Evolutionary conservation across 1,140 invertebrate genomes (phyloP).

Genomic region (Cotesia glomerata): DNA sequence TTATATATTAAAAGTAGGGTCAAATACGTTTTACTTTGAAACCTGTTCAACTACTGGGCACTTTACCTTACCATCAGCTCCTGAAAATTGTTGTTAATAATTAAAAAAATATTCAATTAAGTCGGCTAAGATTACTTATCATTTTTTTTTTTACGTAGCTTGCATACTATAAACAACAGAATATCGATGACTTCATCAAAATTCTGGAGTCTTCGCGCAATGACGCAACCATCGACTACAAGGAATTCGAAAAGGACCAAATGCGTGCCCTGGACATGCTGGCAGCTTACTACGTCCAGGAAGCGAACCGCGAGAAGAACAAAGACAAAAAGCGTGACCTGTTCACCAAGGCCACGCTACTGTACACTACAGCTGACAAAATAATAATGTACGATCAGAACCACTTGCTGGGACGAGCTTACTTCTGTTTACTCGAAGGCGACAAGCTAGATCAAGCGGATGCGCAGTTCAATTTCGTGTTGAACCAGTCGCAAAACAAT

Average conservation of each 20-base stretch:
- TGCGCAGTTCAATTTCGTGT: constrained; percentile 99
- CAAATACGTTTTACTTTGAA: no score
- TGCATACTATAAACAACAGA: constrained; percentile 95
- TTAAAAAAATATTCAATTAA: no score
- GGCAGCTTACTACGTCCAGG: constrained; percentile 97
- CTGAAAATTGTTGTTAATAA: no score
- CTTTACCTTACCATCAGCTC: no score
- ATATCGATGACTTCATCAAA: constrained; percentile 91
- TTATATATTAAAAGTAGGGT: no score
- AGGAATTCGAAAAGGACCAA: constrained; percentile 94
- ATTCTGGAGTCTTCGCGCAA: constrained; percentile 87
- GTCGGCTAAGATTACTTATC: no score
- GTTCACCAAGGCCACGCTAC: constrained; percentile 94
- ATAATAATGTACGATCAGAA: constrained; percentile 99
- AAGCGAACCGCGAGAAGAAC: constrained; percentile 93
- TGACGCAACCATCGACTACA: constrained; percentile 88
- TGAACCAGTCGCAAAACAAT: constrained; percentile 94
- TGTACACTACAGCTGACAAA: constrained; percentile 98
- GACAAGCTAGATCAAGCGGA: constrained; percentile 99
- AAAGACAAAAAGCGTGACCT: constrained; percentile 95
- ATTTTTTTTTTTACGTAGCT: constrained; percentile 66
- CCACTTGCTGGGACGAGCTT: constrained; percentile 95
- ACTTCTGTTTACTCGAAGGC: constrained; percentile 96
- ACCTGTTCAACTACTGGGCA: no score
- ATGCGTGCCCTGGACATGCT: constrained; percentile 96